A percentile compares a stretch with the other conserved stretches of the same genome.
phyloP scores from a whole-genome alignment of 2,113 vertebrate genomes.

The Poeciliopsis prolifica region DNA sequence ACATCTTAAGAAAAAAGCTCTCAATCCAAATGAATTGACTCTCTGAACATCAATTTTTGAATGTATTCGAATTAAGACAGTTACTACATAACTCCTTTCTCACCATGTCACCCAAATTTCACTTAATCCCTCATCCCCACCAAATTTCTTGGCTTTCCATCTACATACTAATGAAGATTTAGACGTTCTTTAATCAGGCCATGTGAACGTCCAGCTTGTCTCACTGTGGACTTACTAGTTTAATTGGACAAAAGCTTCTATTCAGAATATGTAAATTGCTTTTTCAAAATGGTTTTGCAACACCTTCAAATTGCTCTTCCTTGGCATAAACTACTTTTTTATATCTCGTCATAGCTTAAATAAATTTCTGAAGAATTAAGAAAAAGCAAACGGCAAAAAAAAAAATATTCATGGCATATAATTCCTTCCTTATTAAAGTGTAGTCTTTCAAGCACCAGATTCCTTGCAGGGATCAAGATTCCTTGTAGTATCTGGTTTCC shows the following conservation, averaged over 20 bases:
- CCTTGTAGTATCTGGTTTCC: slow-evolving; percentile 24
- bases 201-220: background rate
- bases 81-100: too few relatives aligned
- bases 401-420: background rate
- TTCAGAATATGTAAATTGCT: background rate
- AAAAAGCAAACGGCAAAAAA: background rate
- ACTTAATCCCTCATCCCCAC: too few relatives aligned
- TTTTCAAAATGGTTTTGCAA: background rate
- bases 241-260: background rate
- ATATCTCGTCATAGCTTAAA: background rate
- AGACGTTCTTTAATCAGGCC: too few relatives aligned
- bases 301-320: too few relatives aligned
- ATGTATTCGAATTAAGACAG: too few relatives aligned
- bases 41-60: too few relatives aligned
- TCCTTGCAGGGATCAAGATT: background rate
- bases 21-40: too few relatives aligned
- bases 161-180: too few relatives aligned
- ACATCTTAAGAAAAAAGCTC: too few relatives aligned
- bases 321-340: background rate
- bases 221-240: background rate
- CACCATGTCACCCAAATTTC: too few relatives aligned
- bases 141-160: too few relatives aligned
- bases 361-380: background rate
- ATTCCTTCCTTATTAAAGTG: background rate
- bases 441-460: background rate